These are phyloP conservation scores for Spongilla lacustris DNA, from an alignment of 37 sponge, comb jelly and placozoan species.

Conservation along the genomic window DNA sequence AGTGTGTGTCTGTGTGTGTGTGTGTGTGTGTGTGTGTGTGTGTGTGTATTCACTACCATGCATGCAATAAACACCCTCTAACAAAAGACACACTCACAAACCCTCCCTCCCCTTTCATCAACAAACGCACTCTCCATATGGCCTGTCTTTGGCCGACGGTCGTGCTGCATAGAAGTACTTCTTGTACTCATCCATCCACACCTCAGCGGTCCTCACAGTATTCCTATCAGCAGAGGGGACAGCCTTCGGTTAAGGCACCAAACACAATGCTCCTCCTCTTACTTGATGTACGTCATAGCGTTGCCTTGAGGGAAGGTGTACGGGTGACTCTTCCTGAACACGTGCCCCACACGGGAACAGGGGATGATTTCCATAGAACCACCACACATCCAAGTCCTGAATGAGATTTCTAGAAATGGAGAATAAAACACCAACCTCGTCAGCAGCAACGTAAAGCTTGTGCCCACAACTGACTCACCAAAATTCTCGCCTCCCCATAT, in stretches of 20 bases:
- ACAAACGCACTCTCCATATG: slow-evolving; percentile 34
- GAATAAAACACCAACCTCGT: not conserved
- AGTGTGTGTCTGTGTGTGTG: too few relatives aligned
- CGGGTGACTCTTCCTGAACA: slow-evolving; percentile 96
- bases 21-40: too few relatives aligned
- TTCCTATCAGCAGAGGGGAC: slow-evolving; percentile 46
- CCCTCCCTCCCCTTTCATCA: slow-evolving; percentile 11
- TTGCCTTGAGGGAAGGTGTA: slow-evolving; percentile 97
- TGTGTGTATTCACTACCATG: too few relatives aligned
- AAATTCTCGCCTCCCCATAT: slow-evolving; percentile 99
- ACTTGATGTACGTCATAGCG: slow-evolving; percentile 91
- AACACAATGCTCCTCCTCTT: not conserved
- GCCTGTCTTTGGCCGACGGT: slow-evolving; percentile 67
- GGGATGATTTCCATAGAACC: slow-evolving; percentile 97
- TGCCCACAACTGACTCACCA: slow-evolving; percentile 56
- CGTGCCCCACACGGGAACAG: slow-evolving; percentile 98
- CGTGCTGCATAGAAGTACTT: slow-evolving; percentile 83
- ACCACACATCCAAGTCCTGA: slow-evolving; percentile 97
- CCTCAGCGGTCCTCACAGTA: slow-evolving; percentile 89
- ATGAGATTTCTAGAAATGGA: slow-evolving; percentile 84
- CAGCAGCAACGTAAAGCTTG: not conserved
- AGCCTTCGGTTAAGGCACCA: not conserved
- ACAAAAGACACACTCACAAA: too few relatives aligned
- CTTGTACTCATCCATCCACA: slow-evolving; percentile 99
- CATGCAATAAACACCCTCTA: too few relatives aligned